phyloP scores from a whole-genome alignment of 2,888 invertebrate species.

The Lottia gigantea region DNA sequence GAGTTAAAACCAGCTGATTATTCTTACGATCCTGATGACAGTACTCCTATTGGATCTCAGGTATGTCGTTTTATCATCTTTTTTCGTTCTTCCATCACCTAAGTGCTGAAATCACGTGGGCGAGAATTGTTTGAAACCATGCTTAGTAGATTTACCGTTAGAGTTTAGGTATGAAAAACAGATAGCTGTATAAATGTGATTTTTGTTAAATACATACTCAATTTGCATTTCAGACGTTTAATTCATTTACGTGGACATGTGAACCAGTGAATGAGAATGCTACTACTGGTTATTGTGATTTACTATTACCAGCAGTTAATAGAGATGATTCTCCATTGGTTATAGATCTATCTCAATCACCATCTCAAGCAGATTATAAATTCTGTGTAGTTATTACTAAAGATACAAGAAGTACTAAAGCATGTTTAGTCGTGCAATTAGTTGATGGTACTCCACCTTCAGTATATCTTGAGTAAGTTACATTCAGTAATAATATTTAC shows the following conservation, averaged over 20 bases:
- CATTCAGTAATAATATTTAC: too few species aligned
- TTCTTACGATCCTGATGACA: constrained; percentile 67
- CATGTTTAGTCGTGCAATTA: constrained; percentile 32
- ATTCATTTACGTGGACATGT: constrained; percentile 10
- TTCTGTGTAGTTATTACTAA: constrained; percentile 39
- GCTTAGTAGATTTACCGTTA: too few species aligned
- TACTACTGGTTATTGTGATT: background rate
- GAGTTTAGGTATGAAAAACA: too few species aligned
- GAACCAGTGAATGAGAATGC: background rate
- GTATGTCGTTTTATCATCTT: constrained; percentile 27
- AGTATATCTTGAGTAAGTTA: constrained; percentile 37
- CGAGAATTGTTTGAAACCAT: too few species aligned
- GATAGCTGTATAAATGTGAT: too few species aligned
- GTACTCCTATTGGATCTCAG: constrained; percentile 27
- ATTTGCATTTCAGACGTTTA: constrained; percentile 23
- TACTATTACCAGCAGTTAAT: constrained; percentile 10
- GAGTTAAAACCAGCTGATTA: constrained; percentile 54
- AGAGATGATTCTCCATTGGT: constrained; percentile 19
- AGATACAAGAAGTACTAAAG: constrained; percentile 28
- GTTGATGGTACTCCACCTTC: constrained; percentile 38
- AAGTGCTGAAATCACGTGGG: too few species aligned
- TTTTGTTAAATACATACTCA: background rate
- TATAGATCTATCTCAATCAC: constrained; percentile 42
- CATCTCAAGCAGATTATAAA: constrained; percentile 39
- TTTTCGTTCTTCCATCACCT: too few species aligned